Evolutionary conservation across 2,113 vertebrate genomes (phyloP).

Genomic region (Passer domesticus): DNA sequence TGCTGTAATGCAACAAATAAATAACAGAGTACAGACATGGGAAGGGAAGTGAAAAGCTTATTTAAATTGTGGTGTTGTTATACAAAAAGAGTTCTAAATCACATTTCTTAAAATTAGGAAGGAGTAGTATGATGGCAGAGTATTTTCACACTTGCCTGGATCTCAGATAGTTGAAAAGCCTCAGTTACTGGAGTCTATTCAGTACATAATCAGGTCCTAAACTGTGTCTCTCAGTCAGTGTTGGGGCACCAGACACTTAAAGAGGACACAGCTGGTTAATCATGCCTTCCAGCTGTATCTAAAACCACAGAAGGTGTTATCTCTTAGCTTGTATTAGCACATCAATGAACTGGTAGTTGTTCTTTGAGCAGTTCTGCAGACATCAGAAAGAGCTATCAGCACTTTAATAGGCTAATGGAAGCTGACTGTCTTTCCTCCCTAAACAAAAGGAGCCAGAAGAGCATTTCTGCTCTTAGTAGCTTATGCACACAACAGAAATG

Average conservation of each 20-base stretch:
- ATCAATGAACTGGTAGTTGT: neutral
- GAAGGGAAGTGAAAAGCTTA: neutral
- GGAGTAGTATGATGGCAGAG: neutral
- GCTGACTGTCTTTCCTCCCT: neutral
- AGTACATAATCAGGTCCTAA: neutral
- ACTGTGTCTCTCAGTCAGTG: neutral
- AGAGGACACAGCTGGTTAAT: conserved; percentile 16
- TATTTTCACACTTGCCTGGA: neutral
- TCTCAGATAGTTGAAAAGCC: neutral
- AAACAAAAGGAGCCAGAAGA: neutral
- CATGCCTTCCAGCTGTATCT: neutral
- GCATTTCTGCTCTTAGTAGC: neutral
- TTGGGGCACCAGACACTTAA: neutral
- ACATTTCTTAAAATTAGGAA: neutral
- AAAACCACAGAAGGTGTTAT: neutral
- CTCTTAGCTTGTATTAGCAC: neutral
- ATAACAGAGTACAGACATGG: neutral
- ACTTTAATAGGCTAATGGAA: neutral
- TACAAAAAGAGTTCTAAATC: neutral
- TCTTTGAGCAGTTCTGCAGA: conserved; percentile 9
- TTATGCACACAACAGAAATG: neutral
- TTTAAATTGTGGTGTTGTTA: neutral
- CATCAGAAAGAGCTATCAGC: neutral
- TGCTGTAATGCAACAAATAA: neutral
- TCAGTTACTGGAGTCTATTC: neutral